These are phyloP conservation scores for Catamblyrhynchus diadema DNA, from an alignment of 2,797 vertebrate species.

Conservation along the genomic window DNA sequence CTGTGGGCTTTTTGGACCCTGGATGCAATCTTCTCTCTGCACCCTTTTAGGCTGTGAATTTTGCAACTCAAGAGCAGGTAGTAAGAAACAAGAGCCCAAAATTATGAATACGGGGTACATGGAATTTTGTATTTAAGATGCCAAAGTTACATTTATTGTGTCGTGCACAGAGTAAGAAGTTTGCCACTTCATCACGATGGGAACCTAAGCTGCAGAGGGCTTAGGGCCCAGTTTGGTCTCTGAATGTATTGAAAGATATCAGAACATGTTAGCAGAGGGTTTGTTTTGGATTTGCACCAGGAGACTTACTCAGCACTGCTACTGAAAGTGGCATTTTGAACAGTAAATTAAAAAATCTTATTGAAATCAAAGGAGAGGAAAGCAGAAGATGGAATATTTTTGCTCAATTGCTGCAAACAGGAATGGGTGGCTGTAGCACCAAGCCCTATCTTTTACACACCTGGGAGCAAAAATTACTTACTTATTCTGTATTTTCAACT, in stretches of 20 bases:
- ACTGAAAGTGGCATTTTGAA: not conserved
- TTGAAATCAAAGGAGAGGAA: not conserved
- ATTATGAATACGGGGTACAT: not conserved
- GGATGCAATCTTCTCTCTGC: not conserved
- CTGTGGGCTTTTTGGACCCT: not conserved
- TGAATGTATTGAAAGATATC: not conserved
- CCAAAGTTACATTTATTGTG: not conserved
- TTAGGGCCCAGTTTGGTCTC: not conserved
- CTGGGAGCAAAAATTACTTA: fast-evolving
- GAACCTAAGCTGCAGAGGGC: not conserved
- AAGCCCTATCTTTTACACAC: not conserved
- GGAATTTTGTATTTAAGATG: not conserved
- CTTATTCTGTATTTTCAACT: not conserved
- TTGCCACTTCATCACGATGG: fast-evolving
- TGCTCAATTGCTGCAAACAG: not conserved
- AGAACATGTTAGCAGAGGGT: not conserved
- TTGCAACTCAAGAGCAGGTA: not conserved
- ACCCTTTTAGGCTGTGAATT: not conserved
- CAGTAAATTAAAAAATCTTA: not conserved
- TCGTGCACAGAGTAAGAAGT: not conserved
- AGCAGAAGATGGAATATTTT: not conserved
- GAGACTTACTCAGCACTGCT: not conserved
- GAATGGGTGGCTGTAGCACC: not conserved
- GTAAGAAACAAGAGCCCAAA: not conserved
- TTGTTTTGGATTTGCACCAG: not conserved